A percentile compares a stretch with the other conserved stretches of the same genome.
Evolutionary conservation across 2,797 vertebrate species (phyloP).

Genomic region (Varecia variegata): DNA sequence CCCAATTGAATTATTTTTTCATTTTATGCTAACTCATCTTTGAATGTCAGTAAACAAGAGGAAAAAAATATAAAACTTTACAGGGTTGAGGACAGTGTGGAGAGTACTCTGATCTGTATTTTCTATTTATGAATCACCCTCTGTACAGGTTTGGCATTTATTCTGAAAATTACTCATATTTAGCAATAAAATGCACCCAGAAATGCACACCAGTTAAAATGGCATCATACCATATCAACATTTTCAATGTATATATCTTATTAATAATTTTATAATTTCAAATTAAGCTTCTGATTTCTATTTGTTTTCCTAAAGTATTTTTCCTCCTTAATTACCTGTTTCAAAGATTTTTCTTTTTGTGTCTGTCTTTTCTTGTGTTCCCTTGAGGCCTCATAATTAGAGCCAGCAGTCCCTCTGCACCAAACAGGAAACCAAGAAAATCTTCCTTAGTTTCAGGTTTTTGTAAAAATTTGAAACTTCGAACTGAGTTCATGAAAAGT

Average conservation of each 20-base stretch:
- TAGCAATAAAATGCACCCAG: neutral
- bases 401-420: neutral
- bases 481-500: slow-evolving; percentile 54
- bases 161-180: slow-evolving; percentile 26
- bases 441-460: slow-evolving; percentile 57
- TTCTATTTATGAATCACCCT: neutral
- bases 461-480: slow-evolving; percentile 65
- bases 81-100: neutral
- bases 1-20: slow-evolving; percentile 37
- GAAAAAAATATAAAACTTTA: neutral
- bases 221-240: neutral
- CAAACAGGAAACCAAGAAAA: slow-evolving; percentile 55
- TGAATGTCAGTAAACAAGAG: slow-evolving; percentile 49
- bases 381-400: slow-evolving; percentile 32
- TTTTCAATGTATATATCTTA: neutral
- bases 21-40: slow-evolving; percentile 47
- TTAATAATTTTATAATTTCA: slow-evolving; percentile 35
- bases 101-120: neutral
- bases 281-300: slow-evolving; percentile 6
- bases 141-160: neutral
- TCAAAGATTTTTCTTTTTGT: neutral
- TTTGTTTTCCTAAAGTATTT: slow-evolving; percentile 43
- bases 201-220: neutral
- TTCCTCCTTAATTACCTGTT: slow-evolving; percentile 45
- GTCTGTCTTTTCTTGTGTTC: slow-evolving; percentile 10